Evolutionary conservation across 2,797 vertebrate genomes (phyloP).

Genomic region (Hozukius guyotensis): DNA sequence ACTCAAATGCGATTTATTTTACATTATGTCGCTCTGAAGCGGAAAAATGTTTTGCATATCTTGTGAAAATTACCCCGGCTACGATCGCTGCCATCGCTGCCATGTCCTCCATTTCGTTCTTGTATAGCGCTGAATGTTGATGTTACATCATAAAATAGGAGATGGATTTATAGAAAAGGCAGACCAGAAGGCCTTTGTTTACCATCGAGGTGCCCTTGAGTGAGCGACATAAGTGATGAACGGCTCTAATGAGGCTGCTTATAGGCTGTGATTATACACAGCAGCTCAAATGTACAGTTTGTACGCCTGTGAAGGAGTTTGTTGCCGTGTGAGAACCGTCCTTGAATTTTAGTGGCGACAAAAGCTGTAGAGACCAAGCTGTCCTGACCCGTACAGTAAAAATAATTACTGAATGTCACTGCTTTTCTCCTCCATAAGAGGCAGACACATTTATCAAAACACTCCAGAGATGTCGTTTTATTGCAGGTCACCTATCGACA

Average conservation of each 20-base stretch:
- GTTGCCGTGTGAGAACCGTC: neutral
- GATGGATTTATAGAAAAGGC: neutral
- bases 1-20: constrained; percentile 30
- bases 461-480: neutral
- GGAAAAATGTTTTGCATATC: constrained; percentile 13
- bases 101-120: neutral
- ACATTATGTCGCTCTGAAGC: neutral
- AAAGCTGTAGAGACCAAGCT: neutral
- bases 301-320: neutral
- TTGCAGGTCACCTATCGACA: neutral
- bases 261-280: neutral
- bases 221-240: neutral
- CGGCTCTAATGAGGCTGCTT: neutral
- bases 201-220: neutral
- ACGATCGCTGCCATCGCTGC: neutral
- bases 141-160: constrained; percentile 1
- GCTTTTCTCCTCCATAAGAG: neutral
- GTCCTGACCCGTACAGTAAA: no score
- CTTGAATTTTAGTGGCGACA: neutral
- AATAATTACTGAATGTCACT: neutral
- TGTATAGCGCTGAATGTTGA: neutral
- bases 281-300: neutral
- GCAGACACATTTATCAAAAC: neutral
- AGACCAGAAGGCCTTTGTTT: neutral
- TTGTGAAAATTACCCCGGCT: neutral